These are phyloP conservation scores for Nettapus auritus DNA, from an alignment of 2,113 vertebrate genomes.

Conservation along the genomic window DNA sequence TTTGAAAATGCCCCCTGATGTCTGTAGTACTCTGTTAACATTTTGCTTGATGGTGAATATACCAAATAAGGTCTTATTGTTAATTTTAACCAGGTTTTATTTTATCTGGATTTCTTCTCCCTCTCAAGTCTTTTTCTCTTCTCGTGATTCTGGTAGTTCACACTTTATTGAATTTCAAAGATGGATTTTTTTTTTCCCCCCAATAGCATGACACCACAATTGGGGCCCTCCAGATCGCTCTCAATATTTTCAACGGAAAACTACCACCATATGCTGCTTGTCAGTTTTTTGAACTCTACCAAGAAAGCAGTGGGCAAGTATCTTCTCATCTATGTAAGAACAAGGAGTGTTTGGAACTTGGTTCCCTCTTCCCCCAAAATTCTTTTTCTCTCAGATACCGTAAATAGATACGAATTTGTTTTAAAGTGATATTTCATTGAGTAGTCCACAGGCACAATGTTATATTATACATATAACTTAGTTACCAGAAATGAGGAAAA, in stretches of 20 bases:
- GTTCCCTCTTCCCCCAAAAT: background rate
- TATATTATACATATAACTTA: too few species aligned
- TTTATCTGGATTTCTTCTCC: background rate
- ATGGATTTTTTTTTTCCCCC: background rate
- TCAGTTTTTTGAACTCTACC: slow-evolving; percentile 88
- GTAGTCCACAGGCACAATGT: background rate
- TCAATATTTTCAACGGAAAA: slow-evolving; percentile 83
- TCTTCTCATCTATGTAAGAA: background rate
- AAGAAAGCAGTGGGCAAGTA: slow-evolving; percentile 85
- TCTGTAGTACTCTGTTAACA: background rate
- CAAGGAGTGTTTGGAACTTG: background rate
- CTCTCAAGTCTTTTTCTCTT: background rate
- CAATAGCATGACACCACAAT: slow-evolving; percentile 84
- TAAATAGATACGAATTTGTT: background rate
- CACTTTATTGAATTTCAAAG: background rate
- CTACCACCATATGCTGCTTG: slow-evolving; percentile 88
- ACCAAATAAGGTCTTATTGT: background rate
- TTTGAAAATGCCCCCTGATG: background rate
- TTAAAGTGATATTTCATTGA: background rate
- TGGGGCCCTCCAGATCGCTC: slow-evolving; percentile 86
- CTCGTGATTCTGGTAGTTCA: background rate
- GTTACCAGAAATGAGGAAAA: too few species aligned
- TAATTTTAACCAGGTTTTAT: background rate
- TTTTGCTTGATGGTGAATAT: background rate
- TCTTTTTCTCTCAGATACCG: background rate